These are phyloP conservation scores for Myiopsitta monachus DNA, from an alignment of 2,113 vertebrate species.

Conservation along the genomic window DNA sequence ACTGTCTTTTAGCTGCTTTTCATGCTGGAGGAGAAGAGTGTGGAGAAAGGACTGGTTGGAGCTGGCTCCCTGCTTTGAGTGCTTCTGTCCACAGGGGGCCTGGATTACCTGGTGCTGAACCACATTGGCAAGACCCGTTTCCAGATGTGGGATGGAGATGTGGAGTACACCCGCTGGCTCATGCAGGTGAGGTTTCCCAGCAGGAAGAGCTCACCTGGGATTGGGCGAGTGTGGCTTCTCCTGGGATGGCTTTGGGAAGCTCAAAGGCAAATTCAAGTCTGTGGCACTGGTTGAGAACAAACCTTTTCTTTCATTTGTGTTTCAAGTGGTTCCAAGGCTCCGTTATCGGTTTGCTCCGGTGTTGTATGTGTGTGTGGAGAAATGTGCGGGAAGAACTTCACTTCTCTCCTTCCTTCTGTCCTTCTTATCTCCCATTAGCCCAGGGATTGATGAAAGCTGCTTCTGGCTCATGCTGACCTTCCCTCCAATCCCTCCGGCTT, in stretches of 20 bases:
- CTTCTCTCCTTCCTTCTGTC: neutral
- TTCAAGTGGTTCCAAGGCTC: neutral
- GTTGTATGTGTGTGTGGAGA: neutral
- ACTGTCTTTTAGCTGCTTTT: neutral
- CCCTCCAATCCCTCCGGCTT: neutral
- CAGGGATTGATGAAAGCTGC: neutral
- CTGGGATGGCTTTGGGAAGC: neutral
- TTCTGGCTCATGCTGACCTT: neutral
- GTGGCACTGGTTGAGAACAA: neutral
- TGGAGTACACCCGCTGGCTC: conserved; percentile 77
- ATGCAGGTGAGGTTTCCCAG: conserved; percentile 77
- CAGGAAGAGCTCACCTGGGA: neutral
- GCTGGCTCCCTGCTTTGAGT: neutral
- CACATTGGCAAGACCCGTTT: conserved; percentile 78
- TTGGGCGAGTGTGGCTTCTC: neutral
- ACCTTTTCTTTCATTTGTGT: neutral
- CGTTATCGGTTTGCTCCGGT: neutral
- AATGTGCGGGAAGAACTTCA: neutral
- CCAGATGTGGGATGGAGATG: conserved; percentile 77
- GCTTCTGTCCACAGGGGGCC: conserved; percentile 64
- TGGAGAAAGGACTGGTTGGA: neutral
- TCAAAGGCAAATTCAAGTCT: neutral
- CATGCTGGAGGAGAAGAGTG: neutral
- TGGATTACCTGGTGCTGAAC: conserved; percentile 86
- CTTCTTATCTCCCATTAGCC: neutral